Conservation (phyloP, 2,113 vertebrate genomes). For the Aleadryas rufinucha region DNA sequence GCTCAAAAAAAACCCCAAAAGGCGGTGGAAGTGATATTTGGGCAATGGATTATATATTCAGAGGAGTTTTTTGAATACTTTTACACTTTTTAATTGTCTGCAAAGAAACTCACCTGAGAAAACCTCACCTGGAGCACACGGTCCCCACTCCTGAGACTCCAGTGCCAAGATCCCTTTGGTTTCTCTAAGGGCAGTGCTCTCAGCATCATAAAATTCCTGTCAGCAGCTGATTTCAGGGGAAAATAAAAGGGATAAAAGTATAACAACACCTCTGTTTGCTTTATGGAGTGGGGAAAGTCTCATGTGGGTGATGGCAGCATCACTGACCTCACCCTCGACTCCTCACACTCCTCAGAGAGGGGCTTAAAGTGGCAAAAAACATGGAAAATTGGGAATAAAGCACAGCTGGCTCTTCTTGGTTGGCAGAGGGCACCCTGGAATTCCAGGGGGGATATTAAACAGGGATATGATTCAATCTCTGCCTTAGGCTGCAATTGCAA, state of each 20-base stretch:
- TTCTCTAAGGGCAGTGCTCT: background rate
- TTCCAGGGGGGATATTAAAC: background rate
- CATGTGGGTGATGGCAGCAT: accelerated
- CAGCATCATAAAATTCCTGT: background rate
- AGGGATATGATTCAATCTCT: too few relatives aligned
- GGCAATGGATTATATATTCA: background rate
- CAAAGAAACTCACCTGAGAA: background rate
- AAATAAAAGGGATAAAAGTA: background rate
- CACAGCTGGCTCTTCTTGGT: accelerated
- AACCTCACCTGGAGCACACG: accelerated
- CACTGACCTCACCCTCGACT: accelerated
- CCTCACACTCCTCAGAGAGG: accelerated
- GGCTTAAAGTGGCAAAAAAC: background rate
- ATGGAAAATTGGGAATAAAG: background rate
- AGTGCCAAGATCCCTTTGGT: accelerated
- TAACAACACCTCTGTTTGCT: background rate
- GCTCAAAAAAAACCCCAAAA: background rate
- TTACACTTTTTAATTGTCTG: background rate
- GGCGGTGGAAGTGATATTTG: background rate
- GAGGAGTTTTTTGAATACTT: accelerated
- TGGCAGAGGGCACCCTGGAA: background rate
- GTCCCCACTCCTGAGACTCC: background rate
- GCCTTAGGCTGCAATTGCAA: background rate
- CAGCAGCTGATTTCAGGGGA: background rate
- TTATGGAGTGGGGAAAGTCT: background rate